Base-by-base conservation (phyloP, 2,797 vertebrate genomes). In the Anguilla anguilla region DNA sequence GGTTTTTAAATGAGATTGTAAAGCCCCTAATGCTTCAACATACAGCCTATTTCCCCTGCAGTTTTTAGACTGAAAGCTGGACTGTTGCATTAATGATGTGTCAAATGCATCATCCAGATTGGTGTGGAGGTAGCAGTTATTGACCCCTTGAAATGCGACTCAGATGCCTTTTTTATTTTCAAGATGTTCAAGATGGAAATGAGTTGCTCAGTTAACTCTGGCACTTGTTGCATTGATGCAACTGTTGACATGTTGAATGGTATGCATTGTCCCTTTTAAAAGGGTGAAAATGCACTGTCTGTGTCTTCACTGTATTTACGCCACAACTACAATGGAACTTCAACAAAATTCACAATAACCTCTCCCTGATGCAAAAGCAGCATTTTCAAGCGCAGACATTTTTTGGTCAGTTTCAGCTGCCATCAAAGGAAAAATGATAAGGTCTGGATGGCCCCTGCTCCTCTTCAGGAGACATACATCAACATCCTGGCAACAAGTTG, bases 1-100 rank as follows among this genome's bases (percentile, higher is more conserved):
- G 64, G 3, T 86, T 91, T 90, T 89, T 87, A 89, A 25, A 7
- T 89, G 90, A 92, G 89, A 85, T n/a, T 1, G 84, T 91, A 87
- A 91, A 93, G 86, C 83, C 91, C 89, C 94, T 93, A 94, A 93
- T 94, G 93, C 90, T 88, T 86, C 89, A 88, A 89, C 89, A 84
- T 57, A 1, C 35, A 88, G 89, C 85, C 49, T 17, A 59, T 43
- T 51, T 0, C 6, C 55, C 86, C 82, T 86, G 90, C 85, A 88
- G 39, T 84, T 84, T 67, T 25, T 28, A 49, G 90, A 91, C 91
- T 86, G 87, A 92, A 93, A 91, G 90, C 77, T 53, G 69, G 92
- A 93, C 91, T 87, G 67, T 64, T 91, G 92, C 92, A 72, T 22
- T 22, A 22, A 61, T 61, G 15, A 61, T 61, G 19, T 22, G 57